Evolutionary conservation across 2,797 vertebrate species (phyloP), one percentile per base, ranked within the genome.

Genomic region (Margarornis squamiger): DNA sequence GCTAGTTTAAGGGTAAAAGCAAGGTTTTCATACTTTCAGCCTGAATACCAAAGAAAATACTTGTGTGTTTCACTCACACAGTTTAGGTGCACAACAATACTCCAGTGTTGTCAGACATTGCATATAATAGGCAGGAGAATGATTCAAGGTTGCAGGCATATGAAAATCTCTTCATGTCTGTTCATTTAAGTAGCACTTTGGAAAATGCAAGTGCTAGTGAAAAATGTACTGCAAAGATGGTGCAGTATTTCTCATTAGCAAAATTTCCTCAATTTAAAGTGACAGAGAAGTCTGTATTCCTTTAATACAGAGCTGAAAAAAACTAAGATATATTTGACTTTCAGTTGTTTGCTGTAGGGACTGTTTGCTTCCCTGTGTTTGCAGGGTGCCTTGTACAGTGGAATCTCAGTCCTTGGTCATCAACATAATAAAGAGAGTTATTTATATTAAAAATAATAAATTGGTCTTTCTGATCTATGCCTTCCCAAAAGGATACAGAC

Each of bases 391-490:
- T 79, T 87, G 61, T 83, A 36, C 71, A 92, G 36, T 77, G 45
- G 38, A 30, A 59, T 73, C 24, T 92, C 27, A 55, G 59, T 82
- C 20, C 45, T 85, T 89, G 79, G 39, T 70, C 52, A 36, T 73
- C 81, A 73, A 15, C 22, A 46, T 95, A 91, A 88, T 68, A 70
- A 95, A 78, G 14, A 72, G 29, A 61, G 18, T 63, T 86, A 76
- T 72, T 93, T 88, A 51, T 88, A 43, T 70, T 73, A 91, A 85
- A 94, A 93, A 81, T 68, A 87, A 66, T 79, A 57, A 73, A 79
- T 86, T 29, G 3, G 6, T 75, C 32, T 81, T 91, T 90, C 49
- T 88, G 58, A 72, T 84, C 27, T 34, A 6, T 81, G 54, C 29
- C 30, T 81, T 88, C 41, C 43, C 55, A 84, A 62, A 43, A 75